Percentiles rank a stretch among this genome's conserved stretches.
Evolutionary conservation across 2,113 vertebrate species (phyloP).

Genomic region (Zeus faber): DNA sequence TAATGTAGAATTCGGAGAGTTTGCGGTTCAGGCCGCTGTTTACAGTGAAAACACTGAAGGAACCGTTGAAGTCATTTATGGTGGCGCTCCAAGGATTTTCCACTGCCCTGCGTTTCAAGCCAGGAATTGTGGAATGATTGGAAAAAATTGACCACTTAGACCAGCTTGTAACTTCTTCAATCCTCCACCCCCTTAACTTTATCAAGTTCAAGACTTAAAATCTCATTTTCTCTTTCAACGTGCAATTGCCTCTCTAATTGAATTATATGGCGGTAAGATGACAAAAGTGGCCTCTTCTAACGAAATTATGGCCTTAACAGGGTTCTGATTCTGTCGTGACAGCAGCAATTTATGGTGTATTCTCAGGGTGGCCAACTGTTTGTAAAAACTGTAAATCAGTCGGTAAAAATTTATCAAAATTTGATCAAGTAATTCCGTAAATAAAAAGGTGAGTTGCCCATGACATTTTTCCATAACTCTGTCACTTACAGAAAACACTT

Average conservation of each 20-base stretch:
- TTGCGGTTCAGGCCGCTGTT: no score
- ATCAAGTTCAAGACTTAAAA: conserved; percentile 42
- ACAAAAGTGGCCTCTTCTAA: conserved; percentile 39
- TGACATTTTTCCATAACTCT: no score
- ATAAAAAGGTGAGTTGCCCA: no score
- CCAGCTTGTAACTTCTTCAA: conserved; percentile 34
- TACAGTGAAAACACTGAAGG: conserved; percentile 2
- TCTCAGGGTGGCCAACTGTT: no score
- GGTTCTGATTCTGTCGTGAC: conserved; percentile 31
- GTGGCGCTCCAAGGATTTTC: neutral
- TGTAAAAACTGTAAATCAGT: no score
- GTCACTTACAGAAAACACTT: no score
- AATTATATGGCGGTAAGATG: conserved; percentile 42
- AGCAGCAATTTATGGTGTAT: conserved; percentile 15
- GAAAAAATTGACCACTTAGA: conserved; percentile 17
- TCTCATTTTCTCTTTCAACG: conserved; percentile 49
- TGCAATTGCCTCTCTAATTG: conserved; percentile 37
- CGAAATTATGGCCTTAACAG: conserved; percentile 18
- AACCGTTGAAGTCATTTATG: neutral
- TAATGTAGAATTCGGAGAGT: no score
- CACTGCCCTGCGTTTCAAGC: neutral
- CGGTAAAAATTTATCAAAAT: no score
- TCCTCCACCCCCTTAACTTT: conserved; percentile 24
- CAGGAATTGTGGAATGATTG: conserved; percentile 1
- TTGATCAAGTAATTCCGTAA: no score